These are phyloP conservation scores for Cactoblastis cactorum DNA, from an alignment of 2,888 invertebrate genomes.

Conservation along the genomic window DNA sequence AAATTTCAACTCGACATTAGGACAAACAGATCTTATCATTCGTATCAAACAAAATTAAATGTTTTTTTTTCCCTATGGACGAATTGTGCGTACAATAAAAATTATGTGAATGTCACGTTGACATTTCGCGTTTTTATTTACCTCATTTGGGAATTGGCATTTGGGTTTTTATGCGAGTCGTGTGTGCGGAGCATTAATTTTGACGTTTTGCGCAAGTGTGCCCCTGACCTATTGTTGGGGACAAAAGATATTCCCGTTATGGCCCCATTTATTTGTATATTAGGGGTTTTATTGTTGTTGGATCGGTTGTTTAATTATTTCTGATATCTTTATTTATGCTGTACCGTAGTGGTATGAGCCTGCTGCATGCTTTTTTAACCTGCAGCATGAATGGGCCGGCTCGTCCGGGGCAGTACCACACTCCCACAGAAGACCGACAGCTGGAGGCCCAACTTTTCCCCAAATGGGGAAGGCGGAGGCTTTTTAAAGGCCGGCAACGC, in stretches of 20 bases:
- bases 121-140: constrained; percentile 75
- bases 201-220: constrained; percentile 42
- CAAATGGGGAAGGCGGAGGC: too few species aligned
- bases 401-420: too few species aligned
- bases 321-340: too few species aligned
- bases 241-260: constrained; percentile 7
- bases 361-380: too few species aligned
- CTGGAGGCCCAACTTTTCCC: too few species aligned
- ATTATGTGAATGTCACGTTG: constrained; percentile 56
- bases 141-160: constrained; percentile 75
- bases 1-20: constrained; percentile 43
- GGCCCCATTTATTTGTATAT: constrained; percentile 11
- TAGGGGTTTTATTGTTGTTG: not conserved
- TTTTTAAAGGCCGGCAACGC: too few species aligned
- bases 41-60: constrained; percentile 47
- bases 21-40: constrained; percentile 41
- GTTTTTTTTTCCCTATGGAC: constrained; percentile 19
- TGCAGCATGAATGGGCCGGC: too few species aligned
- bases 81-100: constrained; percentile 19
- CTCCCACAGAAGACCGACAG: too few species aligned
- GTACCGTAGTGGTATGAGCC: too few species aligned
- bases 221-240: constrained; percentile 28
- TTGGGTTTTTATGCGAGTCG: constrained; percentile 66
- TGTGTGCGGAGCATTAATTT: constrained; percentile 75
- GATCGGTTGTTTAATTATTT: too few species aligned